These are phyloP conservation scores for Podotricha telesiphe DNA, from an alignment of 2,888 invertebrate genomes.

Conservation along the genomic window DNA sequence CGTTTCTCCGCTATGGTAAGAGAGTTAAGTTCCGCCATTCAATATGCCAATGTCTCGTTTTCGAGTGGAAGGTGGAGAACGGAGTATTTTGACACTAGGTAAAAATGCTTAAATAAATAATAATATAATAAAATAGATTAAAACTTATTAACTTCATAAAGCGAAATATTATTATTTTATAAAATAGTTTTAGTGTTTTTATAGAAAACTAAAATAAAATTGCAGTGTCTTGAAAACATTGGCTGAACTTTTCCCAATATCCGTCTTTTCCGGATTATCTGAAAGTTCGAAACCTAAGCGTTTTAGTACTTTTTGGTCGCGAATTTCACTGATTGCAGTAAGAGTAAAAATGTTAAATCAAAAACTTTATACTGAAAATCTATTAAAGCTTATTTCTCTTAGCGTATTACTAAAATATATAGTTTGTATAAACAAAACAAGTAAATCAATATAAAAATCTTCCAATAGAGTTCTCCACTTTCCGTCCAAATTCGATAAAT, in stretches of 20 bases:
- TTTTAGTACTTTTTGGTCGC: constrained; percentile 28
- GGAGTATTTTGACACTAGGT: too few relatives aligned
- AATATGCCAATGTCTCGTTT: too few relatives aligned
- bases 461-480: too few relatives aligned
- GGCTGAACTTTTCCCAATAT: constrained; percentile 32
- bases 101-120: too few relatives aligned
- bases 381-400: neutral
- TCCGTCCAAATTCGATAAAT: too few relatives aligned
- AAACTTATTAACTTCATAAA: neutral
- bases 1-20: too few relatives aligned
- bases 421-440: neutral
- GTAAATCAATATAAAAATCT: neutral
- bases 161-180: neutral
- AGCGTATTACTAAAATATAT: neutral
- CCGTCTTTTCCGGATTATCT: constrained; percentile 30
- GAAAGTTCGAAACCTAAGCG: constrained; percentile 26
- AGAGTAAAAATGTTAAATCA: constrained; percentile 6
- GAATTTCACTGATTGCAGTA: constrained; percentile 24
- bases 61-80: too few relatives aligned
- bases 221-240: constrained; percentile 28
- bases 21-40: too few relatives aligned
- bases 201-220: constrained; percentile 23
- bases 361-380: neutral
- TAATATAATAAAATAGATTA: too few relatives aligned
- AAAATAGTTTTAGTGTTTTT: neutral